phyloP scores from a whole-genome alignment of 2,113 vertebrate genomes.

The Terrapene triunguis region DNA sequence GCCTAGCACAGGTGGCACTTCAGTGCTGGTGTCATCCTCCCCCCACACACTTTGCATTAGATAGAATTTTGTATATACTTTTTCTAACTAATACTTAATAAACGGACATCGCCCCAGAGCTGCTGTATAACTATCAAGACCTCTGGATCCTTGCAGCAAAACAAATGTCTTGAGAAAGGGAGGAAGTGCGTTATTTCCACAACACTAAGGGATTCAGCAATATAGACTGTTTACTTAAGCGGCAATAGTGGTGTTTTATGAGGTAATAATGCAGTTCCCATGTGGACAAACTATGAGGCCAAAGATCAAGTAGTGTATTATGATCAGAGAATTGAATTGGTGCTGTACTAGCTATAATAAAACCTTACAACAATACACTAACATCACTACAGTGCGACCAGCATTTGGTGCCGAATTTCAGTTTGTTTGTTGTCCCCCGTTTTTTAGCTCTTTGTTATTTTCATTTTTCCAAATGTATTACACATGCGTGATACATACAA shows the following conservation, averaged over 20 bases:
- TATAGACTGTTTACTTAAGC: rapidly evolving
- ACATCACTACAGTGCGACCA: background rate
- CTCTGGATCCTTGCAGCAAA: background rate
- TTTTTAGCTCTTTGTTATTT: background rate
- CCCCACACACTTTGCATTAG: rapidly evolving
- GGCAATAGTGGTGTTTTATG: background rate
- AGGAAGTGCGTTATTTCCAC: background rate
- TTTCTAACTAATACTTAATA: background rate
- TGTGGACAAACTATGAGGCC: background rate
- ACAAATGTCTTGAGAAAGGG: rapidly evolving
- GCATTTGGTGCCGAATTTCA: background rate
- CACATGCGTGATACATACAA: rapidly evolving
- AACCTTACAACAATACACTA: background rate
- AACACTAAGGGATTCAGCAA: rapidly evolving
- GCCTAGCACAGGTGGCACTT: background rate
- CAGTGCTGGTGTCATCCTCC: background rate
- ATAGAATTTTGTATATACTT: background rate
- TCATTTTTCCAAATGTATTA: background rate
- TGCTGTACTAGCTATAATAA: background rate
- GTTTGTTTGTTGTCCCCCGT: background rate
- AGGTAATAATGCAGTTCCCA: background rate
- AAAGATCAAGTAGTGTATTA: background rate
- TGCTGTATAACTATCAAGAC: background rate
- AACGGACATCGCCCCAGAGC: background rate
- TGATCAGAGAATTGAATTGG: background rate